phyloP scores from a whole-genome alignment of 1,140 invertebrate genomes.

The Ephestia elutella region DNA sequence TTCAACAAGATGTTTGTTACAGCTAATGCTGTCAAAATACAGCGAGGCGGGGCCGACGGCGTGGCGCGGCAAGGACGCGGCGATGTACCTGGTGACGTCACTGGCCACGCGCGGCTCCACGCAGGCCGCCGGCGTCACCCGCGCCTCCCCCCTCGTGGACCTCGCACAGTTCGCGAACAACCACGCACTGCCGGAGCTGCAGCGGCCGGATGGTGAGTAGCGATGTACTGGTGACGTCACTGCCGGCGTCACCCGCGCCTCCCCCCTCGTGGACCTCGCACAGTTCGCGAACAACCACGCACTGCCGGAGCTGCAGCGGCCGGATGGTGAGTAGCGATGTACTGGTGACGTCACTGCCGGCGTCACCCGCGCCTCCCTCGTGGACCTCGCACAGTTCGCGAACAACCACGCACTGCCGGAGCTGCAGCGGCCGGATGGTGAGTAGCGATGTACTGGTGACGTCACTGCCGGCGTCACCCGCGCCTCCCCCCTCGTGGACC shows the following conservation, averaged over 20 bases:
- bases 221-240: conserved; percentile 31
- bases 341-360: conserved; percentile 79
- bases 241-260: conserved; percentile 93
- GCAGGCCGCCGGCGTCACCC: conserved; percentile 91
- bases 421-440: conserved; percentile 84
- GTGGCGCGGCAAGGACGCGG: conserved; percentile 97
- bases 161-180: conserved; percentile 89
- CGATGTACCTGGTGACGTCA: conserved; percentile 96
- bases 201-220: conserved; percentile 80
- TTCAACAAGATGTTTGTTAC: too few relatives aligned
- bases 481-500: conserved; percentile 90
- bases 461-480: conserved; percentile 92
- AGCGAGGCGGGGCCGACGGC: conserved; percentile 78
- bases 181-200: conserved; percentile 91
- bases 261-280: conserved; percentile 89
- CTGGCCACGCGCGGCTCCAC: conserved; percentile 94
- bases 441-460: conserved; percentile 7
- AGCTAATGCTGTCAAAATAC: conserved; percentile 89
- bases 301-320: conserved; percentile 86
- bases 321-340: conserved; percentile 77
- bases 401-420: conserved; percentile 89
- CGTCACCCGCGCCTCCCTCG: conserved; percentile 92
- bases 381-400: conserved; percentile 92
- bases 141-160: conserved; percentile 91
- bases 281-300: conserved; percentile 92